These are phyloP conservation scores for Epicampocera succincta DNA, from an alignment of 2,888 invertebrate genomes.

Conservation along the genomic window DNA sequence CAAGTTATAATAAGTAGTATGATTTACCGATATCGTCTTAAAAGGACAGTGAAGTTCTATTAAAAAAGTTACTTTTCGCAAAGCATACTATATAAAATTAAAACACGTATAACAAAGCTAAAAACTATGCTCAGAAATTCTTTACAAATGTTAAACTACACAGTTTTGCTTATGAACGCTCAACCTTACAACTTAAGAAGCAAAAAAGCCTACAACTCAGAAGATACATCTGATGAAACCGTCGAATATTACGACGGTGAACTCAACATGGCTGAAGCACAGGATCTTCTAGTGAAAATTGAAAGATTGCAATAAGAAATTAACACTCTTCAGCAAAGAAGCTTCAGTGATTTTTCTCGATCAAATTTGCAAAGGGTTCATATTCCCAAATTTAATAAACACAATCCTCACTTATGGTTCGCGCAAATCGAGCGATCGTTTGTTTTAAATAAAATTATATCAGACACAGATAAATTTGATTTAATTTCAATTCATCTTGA, in stretches of 20 bases:
- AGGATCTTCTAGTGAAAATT: constrained; percentile 7
- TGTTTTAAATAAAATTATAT: background rate
- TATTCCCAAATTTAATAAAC: constrained; percentile 43
- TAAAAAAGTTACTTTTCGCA: too few relatives aligned
- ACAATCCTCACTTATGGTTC: constrained; percentile 45
- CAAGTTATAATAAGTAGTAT: too few relatives aligned
- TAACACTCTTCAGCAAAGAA: background rate
- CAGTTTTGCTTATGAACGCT: background rate
- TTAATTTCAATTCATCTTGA: constrained; percentile 6
- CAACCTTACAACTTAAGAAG: constrained; percentile 13
- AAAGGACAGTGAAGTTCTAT: too few relatives aligned
- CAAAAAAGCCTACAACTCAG: too few relatives aligned
- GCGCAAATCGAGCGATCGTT: constrained; percentile 48
- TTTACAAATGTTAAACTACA: too few relatives aligned
- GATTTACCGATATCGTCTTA: too few relatives aligned
- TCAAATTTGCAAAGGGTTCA: constrained; percentile 17
- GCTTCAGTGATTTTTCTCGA: background rate
- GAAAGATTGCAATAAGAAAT: constrained; percentile 5
- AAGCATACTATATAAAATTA: too few relatives aligned
- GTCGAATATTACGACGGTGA: too few relatives aligned
- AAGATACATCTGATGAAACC: too few relatives aligned
- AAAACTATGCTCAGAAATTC: too few relatives aligned
- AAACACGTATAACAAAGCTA: too few relatives aligned
- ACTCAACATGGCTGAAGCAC: constrained; percentile 6
- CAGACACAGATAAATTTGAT: constrained; percentile 32